Percentiles rank a stretch among this genome's conserved stretches.
Conservation (phyloP, 30 jellyfish, hydroid and myxozoan genomes). For the Hydractinia echinata region DNA sequence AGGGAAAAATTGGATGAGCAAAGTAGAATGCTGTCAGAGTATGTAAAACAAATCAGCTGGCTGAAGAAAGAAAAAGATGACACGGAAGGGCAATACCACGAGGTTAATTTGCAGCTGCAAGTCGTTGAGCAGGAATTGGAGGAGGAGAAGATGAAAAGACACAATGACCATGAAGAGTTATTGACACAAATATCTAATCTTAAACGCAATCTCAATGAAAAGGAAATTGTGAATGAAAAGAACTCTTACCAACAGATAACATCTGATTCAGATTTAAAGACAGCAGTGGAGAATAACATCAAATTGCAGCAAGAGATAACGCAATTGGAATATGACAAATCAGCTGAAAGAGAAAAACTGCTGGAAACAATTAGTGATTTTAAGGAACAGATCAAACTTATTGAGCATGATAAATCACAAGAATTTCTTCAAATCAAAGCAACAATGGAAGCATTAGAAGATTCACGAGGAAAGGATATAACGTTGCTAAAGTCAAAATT, state of each 20-base stretch:
- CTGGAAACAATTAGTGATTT: background rate
- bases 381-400: constrained; percentile 1
- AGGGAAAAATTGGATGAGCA: background rate
- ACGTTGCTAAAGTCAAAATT: background rate
- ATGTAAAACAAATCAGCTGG: background rate
- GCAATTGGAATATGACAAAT: constrained; percentile 16
- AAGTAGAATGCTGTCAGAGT: constrained; percentile 13
- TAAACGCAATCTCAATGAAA: constrained; percentile 22
- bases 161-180: constrained; percentile 21
- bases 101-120: background rate
- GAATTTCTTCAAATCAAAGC: constrained; percentile 20
- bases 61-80: constrained; percentile 25
- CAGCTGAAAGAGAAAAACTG: constrained; percentile 12
- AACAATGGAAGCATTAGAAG: constrained; percentile 34
- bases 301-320: background rate
- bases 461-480: constrained; percentile 21
- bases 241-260: constrained; percentile 3
- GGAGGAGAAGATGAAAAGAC: constrained; percentile 8
- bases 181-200: constrained; percentile 17
- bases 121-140: constrained; percentile 16
- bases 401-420: constrained; percentile 11
- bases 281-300: constrained; percentile 2
- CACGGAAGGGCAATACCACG: constrained; percentile 12
- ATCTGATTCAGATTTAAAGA: background rate
- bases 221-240: constrained; percentile 10